Evolutionary conservation across 1,140 invertebrate species (phyloP).

Genomic region (Hormaphis cornu): DNA sequence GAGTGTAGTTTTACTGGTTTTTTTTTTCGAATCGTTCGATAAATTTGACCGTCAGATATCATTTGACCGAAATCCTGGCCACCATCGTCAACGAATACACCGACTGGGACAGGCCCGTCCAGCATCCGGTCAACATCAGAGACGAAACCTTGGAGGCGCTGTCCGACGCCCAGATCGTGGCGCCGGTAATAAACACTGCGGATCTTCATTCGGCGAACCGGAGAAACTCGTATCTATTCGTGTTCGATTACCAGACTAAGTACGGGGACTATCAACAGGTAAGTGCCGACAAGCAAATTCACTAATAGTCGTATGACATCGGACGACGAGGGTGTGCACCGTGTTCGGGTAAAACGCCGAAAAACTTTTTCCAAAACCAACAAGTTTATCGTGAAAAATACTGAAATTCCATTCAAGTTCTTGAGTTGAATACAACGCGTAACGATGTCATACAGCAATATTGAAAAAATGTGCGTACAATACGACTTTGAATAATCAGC

Average conservation of each 20-base stretch:
- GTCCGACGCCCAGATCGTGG: constrained; percentile 85
- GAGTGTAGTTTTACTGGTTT: too few relatives aligned
- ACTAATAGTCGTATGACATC: background rate
- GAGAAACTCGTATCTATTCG: constrained; percentile 79
- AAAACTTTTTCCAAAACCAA: too few relatives aligned
- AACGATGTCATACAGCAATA: too few relatives aligned
- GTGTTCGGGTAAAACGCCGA: too few relatives aligned
- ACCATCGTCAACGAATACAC: constrained; percentile 94
- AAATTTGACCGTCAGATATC: too few relatives aligned
- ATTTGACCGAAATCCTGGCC: constrained; percentile 71
- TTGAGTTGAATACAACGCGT: too few relatives aligned
- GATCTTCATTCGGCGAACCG: constrained; percentile 79
- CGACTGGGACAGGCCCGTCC: constrained; percentile 87
- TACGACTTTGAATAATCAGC: too few relatives aligned
- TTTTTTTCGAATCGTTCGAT: too few relatives aligned
- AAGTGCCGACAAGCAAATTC: constrained; percentile 40
- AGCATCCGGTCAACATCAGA: constrained; percentile 68
- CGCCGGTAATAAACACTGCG: constrained; percentile 82
- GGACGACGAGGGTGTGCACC: background rate
- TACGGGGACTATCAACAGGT: constrained; percentile 83
- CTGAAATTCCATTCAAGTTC: too few relatives aligned
- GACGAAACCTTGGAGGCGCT: constrained; percentile 89
- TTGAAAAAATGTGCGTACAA: too few relatives aligned
- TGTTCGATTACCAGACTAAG: constrained; percentile 89
- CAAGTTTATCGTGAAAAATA: too few relatives aligned